Percentiles rank a stretch among this genome's conserved stretches.
phyloP scores from a whole-genome alignment of 2,113 vertebrate species.

The Corythornis cristatus region DNA sequence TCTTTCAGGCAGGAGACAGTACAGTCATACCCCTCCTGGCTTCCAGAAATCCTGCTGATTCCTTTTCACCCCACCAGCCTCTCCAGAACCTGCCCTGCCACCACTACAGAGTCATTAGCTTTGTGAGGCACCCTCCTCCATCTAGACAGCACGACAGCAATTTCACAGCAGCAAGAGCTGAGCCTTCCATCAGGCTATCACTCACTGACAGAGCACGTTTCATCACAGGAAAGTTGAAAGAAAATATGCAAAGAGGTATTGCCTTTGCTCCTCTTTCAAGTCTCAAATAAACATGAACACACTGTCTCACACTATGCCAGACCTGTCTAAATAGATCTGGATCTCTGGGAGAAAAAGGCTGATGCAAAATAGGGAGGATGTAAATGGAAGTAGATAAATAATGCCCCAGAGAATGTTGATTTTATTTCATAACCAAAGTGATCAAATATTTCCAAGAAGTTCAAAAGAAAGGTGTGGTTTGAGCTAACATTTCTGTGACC shows the following conservation, averaged over 20 bases:
- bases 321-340: conserved; percentile 9
- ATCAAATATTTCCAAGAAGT: conserved; percentile 41
- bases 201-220: background rate
- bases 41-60: background rate
- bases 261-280: conserved; percentile 31
- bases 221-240: conserved; percentile 42
- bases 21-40: no score
- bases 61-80: background rate
- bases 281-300: background rate
- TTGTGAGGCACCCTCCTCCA: background rate
- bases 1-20: background rate
- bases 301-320: background rate
- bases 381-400: conserved; percentile 46
- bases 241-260: conserved; percentile 22
- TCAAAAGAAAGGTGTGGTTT: conserved; percentile 1
- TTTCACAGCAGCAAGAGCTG: background rate
- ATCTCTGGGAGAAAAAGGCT: background rate
- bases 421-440: background rate
- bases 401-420: background rate
- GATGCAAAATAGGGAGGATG: conserved; percentile 20
- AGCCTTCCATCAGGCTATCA: conserved; percentile 7
- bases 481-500: conserved; percentile 16
- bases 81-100: background rate
- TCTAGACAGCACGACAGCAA: background rate
- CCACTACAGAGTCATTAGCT: background rate